Conservation (phyloP, 1,140 invertebrate genomes). For the Camponotus vicinus region DNA sequence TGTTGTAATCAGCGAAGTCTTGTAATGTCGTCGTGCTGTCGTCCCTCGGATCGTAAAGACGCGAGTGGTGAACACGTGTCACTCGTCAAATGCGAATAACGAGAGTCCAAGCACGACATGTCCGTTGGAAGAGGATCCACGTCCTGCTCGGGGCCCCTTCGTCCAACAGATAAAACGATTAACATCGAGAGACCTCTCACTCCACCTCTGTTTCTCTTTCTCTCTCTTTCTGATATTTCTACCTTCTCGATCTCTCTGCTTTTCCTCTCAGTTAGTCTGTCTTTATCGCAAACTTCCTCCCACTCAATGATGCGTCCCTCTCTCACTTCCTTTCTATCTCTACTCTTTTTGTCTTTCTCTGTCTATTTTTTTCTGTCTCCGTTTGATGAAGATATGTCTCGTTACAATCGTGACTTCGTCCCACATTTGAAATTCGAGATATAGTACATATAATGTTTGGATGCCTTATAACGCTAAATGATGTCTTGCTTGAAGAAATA, state of each 20-base stretch:
- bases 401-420: not conserved
- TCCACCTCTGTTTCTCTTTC: not conserved
- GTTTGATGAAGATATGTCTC: constrained; percentile 16
- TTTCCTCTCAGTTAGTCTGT: constrained; percentile 24
- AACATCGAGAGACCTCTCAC: constrained; percentile 58
- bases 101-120: constrained; percentile 68
- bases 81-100: constrained; percentile 79
- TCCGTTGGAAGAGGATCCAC: constrained; percentile 69
- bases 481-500: not conserved
- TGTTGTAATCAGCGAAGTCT: constrained; percentile 16
- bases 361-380: constrained; percentile 33
- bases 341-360: not conserved
- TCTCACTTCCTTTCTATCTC: constrained; percentile 33
- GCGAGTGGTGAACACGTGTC: constrained; percentile 72
- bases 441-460: not conserved
- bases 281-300: constrained; percentile 53
- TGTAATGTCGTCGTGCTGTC: constrained; percentile 20
- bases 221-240: constrained; percentile 19
- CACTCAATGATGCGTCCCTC: constrained; percentile 26
- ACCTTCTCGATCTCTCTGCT: constrained; percentile 24
- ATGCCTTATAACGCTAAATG: not conserved
- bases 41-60: constrained; percentile 47
- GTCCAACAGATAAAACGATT: constrained; percentile 78
- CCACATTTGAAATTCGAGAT: not conserved
- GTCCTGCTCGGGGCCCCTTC: constrained; percentile 67